Evolutionary conservation across 2,113 vertebrate species (phyloP).

Genomic region (Erinaceus europaeus): DNA sequence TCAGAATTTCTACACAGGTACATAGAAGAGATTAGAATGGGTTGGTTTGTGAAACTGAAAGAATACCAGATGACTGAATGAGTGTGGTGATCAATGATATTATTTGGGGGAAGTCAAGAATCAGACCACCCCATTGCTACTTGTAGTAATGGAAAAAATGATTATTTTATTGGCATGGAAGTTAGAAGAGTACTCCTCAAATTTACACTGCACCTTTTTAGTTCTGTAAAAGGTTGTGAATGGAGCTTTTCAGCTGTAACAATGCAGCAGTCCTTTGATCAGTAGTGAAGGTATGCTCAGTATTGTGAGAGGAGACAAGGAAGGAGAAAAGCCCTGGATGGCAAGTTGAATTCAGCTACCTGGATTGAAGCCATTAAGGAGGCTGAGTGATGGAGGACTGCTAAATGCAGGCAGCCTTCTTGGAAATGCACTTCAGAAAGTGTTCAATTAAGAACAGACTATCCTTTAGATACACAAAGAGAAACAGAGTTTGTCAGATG

Average conservation of each 20-base stretch:
- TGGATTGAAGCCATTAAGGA: background rate
- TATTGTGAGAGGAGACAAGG: background rate
- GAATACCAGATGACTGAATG: background rate
- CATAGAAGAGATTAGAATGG: background rate
- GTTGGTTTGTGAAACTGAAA: background rate
- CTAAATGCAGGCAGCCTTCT: background rate
- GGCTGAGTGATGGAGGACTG: background rate
- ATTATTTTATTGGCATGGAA: background rate
- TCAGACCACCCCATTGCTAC: background rate
- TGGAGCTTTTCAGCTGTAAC: background rate
- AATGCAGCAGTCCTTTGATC: no score
- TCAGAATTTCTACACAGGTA: background rate
- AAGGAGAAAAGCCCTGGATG: background rate
- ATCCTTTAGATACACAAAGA: background rate
- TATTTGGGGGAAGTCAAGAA: background rate
- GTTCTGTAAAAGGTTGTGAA: slow-evolving; percentile 3
- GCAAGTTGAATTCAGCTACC: background rate
- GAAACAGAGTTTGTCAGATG: background rate
- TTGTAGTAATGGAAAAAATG: background rate
- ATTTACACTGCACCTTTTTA: background rate
- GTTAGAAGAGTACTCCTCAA: background rate
- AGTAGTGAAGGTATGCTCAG: background rate
- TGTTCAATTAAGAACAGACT: background rate
- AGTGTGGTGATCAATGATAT: background rate
- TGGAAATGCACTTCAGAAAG: background rate